A percentile compares a stretch with the other conserved stretches of the same genome.
Conservation (phyloP, 2,888 invertebrate genomes). For the Luperina nickerlii region DNA sequence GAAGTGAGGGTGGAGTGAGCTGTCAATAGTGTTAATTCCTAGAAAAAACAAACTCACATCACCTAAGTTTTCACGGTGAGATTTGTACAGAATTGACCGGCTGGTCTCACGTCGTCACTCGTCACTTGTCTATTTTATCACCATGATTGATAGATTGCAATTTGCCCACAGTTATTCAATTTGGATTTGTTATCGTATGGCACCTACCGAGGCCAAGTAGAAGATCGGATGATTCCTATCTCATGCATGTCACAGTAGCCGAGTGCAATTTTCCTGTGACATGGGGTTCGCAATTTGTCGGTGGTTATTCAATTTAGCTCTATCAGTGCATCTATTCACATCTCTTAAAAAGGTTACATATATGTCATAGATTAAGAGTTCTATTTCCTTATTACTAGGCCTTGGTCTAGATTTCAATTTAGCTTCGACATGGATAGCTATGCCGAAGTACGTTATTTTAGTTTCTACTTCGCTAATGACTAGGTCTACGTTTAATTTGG, state of each 20-base stretch:
- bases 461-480: background rate
- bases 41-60: too few relatives aligned
- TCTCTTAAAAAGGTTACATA: background rate
- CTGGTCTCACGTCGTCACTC: conserved; percentile 7
- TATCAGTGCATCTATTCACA: conserved; percentile 1
- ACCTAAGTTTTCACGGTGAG: too few relatives aligned
- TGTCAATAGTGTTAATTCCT: too few relatives aligned
- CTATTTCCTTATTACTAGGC: background rate
- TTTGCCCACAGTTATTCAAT: conserved; percentile 32
- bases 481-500: background rate
- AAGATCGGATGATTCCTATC: conserved; percentile 14
- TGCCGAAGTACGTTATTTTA: background rate
- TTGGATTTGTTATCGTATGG: conserved; percentile 16
- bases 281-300: conserved; percentile 16
- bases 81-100: too few relatives aligned
- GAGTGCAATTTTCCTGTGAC: conserved; percentile 19
- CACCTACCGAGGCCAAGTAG: background rate
- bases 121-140: background rate
- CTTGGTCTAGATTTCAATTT: background rate
- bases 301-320: conserved; percentile 32
- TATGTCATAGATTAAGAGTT: background rate
- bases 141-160: conserved; percentile 15
- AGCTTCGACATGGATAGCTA: background rate
- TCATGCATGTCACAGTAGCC: conserved; percentile 5
- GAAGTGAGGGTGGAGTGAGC: too few relatives aligned